Percentiles rank a stretch among this genome's conserved stretches.
Evolutionary conservation across 2,113 vertebrate species (phyloP).

Genomic region (Sinocyclocheilus anshuiensis): DNA sequence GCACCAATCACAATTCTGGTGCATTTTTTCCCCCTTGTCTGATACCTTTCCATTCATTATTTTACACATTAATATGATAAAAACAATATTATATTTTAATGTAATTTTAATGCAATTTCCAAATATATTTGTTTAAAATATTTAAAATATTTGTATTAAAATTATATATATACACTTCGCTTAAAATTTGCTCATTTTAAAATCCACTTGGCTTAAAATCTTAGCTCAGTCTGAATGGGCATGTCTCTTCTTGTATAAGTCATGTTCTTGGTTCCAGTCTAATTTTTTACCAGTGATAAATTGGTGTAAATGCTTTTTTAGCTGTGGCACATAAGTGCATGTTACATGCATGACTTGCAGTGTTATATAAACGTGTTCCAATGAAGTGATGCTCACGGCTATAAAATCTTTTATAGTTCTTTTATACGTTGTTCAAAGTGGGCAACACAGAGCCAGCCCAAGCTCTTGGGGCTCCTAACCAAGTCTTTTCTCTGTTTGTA

Average conservation of each 20-base stretch:
- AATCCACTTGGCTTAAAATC: not conserved
- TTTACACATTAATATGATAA: not conserved
- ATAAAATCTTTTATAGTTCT: constrained; percentile 42
- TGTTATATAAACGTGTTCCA: constrained; percentile 41
- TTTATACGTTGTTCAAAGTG: constrained; percentile 34
- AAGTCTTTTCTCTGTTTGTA: constrained; percentile 59
- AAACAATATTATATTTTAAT: not conserved
- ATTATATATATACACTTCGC: not conserved
- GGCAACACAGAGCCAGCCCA: constrained; percentile 16
- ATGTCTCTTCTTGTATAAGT: not conserved
- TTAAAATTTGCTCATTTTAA: not conserved
- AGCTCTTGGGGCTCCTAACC: constrained; percentile 25
- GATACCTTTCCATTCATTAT: not conserved
- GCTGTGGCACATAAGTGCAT: constrained; percentile 8
- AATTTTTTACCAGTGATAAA: not conserved
- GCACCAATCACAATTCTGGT: not conserved
- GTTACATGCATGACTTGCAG: constrained; percentile 36
- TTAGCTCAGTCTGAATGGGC: not conserved
- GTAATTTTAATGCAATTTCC: not conserved
- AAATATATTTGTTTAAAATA: not conserved
- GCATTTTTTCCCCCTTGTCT: not conserved
- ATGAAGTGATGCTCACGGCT: constrained; percentile 25
- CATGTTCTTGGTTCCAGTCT: not conserved
- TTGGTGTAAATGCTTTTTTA: constrained; percentile 17
- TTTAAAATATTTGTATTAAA: not conserved